Percentiles rank a stretch among this genome's conserved stretches.
phyloP scores from a whole-genome alignment of 2,113 vertebrate genomes.

The Tenrec ecaudatus region DNA sequence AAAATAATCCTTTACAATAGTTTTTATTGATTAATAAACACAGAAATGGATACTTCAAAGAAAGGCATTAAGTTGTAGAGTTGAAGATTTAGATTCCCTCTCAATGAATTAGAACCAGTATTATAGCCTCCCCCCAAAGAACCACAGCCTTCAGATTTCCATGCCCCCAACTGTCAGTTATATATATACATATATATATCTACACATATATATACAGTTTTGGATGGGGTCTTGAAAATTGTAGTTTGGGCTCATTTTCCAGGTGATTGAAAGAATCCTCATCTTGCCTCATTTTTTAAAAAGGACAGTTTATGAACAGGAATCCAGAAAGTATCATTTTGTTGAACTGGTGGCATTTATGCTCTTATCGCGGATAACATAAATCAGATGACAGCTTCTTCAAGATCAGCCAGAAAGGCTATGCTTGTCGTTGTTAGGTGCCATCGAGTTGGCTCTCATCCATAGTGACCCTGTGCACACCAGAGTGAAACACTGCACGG shows the following conservation, averaged over 20 bases:
- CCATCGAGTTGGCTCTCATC: no score
- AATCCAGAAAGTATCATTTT: not conserved
- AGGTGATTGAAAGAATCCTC: conserved; percentile 39
- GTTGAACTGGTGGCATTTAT: not conserved
- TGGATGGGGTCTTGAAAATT: conserved; percentile 32
- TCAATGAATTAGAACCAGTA: conserved; percentile 5
- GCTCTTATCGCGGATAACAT: not conserved
- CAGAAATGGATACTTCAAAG: not conserved
- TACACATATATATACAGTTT: not conserved
- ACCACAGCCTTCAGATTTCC: conserved; percentile 1
- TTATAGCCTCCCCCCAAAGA: not conserved
- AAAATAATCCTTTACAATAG: not conserved
- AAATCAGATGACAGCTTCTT: conserved; percentile 36
- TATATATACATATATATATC: not conserved
- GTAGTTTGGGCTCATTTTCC: not conserved
- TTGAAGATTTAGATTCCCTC: conserved; percentile 3
- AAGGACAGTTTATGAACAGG: conserved; percentile 8
- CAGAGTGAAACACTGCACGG: no score
- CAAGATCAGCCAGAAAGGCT: not conserved
- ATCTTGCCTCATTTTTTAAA: not conserved
- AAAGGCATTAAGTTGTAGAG: not conserved
- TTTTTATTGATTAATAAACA: not conserved
- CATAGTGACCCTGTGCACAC: no score
- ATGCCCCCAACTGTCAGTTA: not conserved
- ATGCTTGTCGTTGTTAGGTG: not conserved